phyloP scores from a whole-genome alignment of 2,888 invertebrate species.

The Aproaerema taeniolella region DNA sequence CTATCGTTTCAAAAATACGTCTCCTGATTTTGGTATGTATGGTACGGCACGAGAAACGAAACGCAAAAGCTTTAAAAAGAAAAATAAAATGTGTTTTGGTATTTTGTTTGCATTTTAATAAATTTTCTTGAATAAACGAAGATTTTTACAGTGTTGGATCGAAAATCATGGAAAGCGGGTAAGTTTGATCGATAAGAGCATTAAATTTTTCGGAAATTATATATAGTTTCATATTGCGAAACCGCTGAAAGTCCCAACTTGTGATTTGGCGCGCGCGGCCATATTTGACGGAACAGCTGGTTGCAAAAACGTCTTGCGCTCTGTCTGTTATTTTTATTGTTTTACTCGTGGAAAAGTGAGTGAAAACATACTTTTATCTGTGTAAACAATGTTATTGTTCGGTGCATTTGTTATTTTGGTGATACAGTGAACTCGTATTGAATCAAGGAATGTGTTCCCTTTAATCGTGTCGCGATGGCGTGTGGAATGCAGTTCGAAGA shows the following conservation, averaged over 20 bases:
- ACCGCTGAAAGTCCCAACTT: slow-evolving; percentile 28
- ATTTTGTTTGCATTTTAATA: slow-evolving; percentile 1
- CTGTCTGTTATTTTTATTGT: slow-evolving; percentile 49
- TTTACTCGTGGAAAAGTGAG: slow-evolving; percentile 40
- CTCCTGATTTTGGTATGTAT: too few relatives aligned
- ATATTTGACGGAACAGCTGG: slow-evolving; percentile 71
- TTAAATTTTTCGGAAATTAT: slow-evolving; percentile 11
- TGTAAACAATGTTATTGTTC: slow-evolving; percentile 39
- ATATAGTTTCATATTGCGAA: slow-evolving; percentile 8
- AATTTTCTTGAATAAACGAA: neutral
- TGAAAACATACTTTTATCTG: slow-evolving; percentile 24
- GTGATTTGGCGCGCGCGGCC: slow-evolving; percentile 71
- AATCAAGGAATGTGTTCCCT: slow-evolving; percentile 34
- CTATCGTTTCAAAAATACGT: too few relatives aligned
- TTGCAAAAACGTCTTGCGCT: slow-evolving; percentile 43
- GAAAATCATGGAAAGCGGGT: slow-evolving; percentile 45
- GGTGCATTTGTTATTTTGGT: slow-evolving; percentile 25
- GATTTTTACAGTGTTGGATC: too few relatives aligned
- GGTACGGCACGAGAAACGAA: too few relatives aligned
- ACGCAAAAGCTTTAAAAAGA: slow-evolving; percentile 20
- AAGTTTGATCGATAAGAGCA: slow-evolving; percentile 26
- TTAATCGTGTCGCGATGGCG: slow-evolving; percentile 50
- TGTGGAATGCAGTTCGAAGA: slow-evolving; percentile 54
- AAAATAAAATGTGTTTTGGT: slow-evolving; percentile 1
- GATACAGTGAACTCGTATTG: slow-evolving; percentile 24